Conservation (phyloP, 2,113 vertebrate genomes). For the mouse (Mus musculus) region GRCm39 chr2:97208001-97208500, state of each 20-base stretch:
- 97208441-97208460: background rate
- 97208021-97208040: background rate
- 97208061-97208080: background rate
- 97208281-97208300: background rate
- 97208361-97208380: background rate
- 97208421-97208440: background rate
- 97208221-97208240: background rate
- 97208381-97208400: background rate
- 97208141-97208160: background rate
- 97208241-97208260: background rate
- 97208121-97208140: conserved; percentile 2
- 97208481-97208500: background rate
- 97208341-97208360: background rate
- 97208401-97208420: background rate
- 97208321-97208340: background rate
- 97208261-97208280: background rate
- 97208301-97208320: background rate
- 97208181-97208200: background rate
- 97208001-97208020: background rate
- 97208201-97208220: background rate
- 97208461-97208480: background rate
- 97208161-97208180: background rate
- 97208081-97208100: background rate
- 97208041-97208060: background rate
- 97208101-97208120: background rate